Conservation (phyloP, 2,888 invertebrate species). For the Macrophya alboannulata region DNA sequence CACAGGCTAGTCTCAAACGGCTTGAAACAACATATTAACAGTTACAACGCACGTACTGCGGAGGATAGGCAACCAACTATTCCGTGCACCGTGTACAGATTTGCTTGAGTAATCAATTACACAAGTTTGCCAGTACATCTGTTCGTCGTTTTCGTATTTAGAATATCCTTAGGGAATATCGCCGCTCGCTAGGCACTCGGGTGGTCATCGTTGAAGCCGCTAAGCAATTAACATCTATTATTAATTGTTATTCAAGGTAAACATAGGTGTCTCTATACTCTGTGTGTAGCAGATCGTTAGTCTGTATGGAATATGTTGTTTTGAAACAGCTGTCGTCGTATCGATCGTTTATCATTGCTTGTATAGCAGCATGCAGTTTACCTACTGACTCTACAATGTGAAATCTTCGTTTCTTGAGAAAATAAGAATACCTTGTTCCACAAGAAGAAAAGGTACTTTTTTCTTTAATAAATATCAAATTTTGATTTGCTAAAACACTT, state of each 20-base stretch:
- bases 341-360: slow-evolving; percentile 25
- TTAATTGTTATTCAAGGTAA: slow-evolving; percentile 64
- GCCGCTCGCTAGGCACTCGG: slow-evolving; percentile 30
- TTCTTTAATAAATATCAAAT: too few relatives aligned
- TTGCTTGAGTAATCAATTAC: slow-evolving; percentile 57
- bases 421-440: neutral
- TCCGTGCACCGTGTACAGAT: slow-evolving; percentile 47
- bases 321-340: slow-evolving; percentile 39
- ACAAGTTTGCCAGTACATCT: slow-evolving; percentile 56
- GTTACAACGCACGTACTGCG: slow-evolving; percentile 42
- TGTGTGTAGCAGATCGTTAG: slow-evolving; percentile 15
- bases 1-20: slow-evolving; percentile 31
- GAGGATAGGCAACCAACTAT: slow-evolving; percentile 34
- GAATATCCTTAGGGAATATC: slow-evolving; percentile 48
- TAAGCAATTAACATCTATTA: slow-evolving; percentile 69
- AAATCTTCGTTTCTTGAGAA: neutral
- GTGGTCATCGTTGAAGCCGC: slow-evolving; percentile 61
- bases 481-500: neutral
- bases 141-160: slow-evolving; percentile 33
- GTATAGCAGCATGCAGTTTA: neutral
- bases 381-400: neutral
- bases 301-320: slow-evolving; percentile 23
- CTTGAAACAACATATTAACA: slow-evolving; percentile 46
- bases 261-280: neutral
- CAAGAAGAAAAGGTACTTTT: neutral